A percentile compares a stretch with the other conserved stretches of the same genome.
phyloP scores from a whole-genome alignment of 2,888 invertebrate species.

The Apamea crenata region DNA sequence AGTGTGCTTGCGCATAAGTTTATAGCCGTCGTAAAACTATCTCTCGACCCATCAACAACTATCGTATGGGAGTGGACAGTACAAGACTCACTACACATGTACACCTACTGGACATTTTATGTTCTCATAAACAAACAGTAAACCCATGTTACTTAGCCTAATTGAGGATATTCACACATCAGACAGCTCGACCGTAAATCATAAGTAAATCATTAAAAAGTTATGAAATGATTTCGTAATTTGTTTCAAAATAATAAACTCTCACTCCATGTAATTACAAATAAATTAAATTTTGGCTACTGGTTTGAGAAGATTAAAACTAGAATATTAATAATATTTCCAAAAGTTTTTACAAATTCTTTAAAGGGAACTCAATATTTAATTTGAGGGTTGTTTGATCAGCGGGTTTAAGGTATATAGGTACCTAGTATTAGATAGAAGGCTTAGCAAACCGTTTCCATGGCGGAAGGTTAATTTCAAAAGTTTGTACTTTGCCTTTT shows the following conservation, averaged over 20 bases:
- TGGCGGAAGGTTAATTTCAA: conserved; percentile 46
- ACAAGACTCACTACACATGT: background rate
- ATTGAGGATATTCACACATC: conserved; percentile 17
- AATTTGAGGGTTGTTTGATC: conserved; percentile 42
- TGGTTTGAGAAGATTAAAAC: conserved; percentile 42
- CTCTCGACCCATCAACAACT: conserved; percentile 36
- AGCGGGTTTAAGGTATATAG: conserved; percentile 29
- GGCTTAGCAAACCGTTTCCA: conserved; percentile 39
- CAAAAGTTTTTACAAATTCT: conserved; percentile 52
- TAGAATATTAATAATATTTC: conserved; percentile 45
- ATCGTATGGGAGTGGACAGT: conserved; percentile 22
- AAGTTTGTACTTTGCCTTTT: conserved; percentile 55
- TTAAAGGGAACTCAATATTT: conserved; percentile 46
- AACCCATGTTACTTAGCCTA: conserved; percentile 32
- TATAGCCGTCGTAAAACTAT: conserved; percentile 57
- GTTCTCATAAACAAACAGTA: conserved; percentile 32
- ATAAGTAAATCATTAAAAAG: conserved; percentile 39
- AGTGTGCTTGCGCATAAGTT: conserved; percentile 45
- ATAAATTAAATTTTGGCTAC: conserved; percentile 58
- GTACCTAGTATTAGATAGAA: conserved; percentile 23
- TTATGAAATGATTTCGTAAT: conserved; percentile 34
- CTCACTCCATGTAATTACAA: conserved; percentile 46
- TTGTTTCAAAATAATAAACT: conserved; percentile 43
- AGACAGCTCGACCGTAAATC: background rate
- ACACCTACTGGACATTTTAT: conserved; percentile 17